Evolutionary conservation across 2,797 vertebrate species (phyloP).

Genomic region (Dromococcyx pavoninus): DNA sequence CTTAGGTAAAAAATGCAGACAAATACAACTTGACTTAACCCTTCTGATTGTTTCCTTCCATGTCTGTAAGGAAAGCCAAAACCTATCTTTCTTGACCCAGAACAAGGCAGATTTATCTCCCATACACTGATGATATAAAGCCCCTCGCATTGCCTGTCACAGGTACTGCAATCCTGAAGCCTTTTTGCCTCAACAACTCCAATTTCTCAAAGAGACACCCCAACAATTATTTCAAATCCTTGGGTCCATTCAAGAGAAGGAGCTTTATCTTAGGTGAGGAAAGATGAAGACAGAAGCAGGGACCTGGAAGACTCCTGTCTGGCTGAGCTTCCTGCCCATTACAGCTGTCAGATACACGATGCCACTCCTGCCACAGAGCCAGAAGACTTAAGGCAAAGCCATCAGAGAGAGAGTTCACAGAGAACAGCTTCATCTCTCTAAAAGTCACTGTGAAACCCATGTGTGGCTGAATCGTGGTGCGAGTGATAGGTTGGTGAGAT

Average conservation of each 20-base stretch:
- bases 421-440: neutral
- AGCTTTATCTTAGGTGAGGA: neutral
- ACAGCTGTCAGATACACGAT: neutral
- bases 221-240: neutral
- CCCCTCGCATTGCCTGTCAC: neutral
- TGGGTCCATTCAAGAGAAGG: neutral
- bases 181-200: neutral
- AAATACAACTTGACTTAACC: neutral
- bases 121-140: neutral
- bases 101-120: neutral
- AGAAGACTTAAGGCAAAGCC: neutral
- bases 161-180: neutral
- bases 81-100: neutral
- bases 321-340: accelerated
- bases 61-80: neutral
- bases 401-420: neutral
- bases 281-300: neutral
- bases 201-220: neutral
- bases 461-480: neutral
- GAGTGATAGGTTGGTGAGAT: neutral
- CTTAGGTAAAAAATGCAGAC: neutral
- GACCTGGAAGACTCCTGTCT: neutral
- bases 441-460: neutral
- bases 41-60: neutral
- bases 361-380: neutral